phyloP scores from a whole-genome alignment of 2,888 invertebrate genomes.

The Pristionchus arcanus region DNA sequence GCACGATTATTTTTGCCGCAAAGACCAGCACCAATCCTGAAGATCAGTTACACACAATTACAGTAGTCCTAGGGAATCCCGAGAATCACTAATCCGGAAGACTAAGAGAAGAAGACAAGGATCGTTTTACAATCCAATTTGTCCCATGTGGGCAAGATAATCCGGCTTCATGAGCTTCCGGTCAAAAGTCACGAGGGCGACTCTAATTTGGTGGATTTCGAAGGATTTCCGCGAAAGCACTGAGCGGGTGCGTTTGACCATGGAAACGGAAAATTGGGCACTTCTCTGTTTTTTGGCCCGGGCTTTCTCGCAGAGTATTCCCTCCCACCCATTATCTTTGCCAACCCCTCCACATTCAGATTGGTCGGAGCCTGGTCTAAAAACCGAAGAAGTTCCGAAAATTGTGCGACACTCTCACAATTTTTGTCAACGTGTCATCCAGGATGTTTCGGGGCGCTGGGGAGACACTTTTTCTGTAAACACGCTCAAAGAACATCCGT shows the following conservation, averaged over 20 bases:
- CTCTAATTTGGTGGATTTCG: background rate
- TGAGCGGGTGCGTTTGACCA: background rate
- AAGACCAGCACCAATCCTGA: background rate
- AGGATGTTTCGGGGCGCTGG: background rate
- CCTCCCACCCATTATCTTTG: too few relatives aligned
- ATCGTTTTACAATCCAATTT: background rate
- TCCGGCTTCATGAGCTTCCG: background rate
- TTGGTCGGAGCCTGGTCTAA: too few relatives aligned
- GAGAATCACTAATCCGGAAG: background rate
- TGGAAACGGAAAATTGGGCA: background rate
- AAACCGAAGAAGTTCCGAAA: too few relatives aligned
- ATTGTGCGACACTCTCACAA: background rate
- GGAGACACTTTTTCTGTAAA: background rate
- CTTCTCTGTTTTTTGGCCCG: too few relatives aligned
- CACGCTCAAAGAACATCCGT: background rate
- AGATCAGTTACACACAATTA: background rate
- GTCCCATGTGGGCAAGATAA: background rate
- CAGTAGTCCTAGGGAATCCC: background rate
- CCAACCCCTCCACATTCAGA: too few relatives aligned
- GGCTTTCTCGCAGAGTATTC: too few relatives aligned
- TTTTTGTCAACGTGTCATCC: background rate
- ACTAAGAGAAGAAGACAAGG: background rate
- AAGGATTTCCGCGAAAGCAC: background rate
- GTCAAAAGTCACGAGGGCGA: background rate
- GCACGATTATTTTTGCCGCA: too few relatives aligned